phyloP scores from a whole-genome alignment of 2,113 vertebrate species.

The Stegastes partitus region DNA sequence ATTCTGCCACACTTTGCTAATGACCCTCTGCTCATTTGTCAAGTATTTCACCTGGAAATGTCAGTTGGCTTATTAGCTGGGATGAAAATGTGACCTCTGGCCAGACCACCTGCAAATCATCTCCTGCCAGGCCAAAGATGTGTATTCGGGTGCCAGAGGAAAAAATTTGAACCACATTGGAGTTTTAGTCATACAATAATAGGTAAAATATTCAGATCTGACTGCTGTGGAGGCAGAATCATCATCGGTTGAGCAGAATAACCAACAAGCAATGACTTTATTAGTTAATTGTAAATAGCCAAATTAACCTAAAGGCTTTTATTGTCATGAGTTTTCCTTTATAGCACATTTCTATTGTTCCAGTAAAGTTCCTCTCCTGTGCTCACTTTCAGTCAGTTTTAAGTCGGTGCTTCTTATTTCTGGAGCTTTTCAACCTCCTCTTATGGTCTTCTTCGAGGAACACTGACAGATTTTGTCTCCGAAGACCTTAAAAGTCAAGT shows the following conservation, averaged over 20 bases:
- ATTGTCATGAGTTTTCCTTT: neutral
- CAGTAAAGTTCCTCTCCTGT: no score
- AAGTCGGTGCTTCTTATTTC: no score
- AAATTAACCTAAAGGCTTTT: neutral
- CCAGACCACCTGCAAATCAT: constrained; percentile 9
- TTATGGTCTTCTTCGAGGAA: no score
- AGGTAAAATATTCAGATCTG: neutral
- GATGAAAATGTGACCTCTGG: constrained; percentile 21
- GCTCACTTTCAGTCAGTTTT: no score
- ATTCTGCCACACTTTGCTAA: neutral
- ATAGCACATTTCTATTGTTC: neutral
- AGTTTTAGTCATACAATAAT: neutral
- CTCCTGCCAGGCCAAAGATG: neutral
- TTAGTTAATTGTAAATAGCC: neutral
- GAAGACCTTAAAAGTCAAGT: neutral
- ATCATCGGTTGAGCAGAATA: no score
- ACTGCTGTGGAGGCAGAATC: neutral
- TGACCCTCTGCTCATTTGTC: neutral
- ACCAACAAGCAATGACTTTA: neutral
- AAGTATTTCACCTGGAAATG: constrained; percentile 41
- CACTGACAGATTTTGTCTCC: no score
- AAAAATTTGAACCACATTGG: neutral
- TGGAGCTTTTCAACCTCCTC: no score
- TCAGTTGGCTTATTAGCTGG: constrained; percentile 22
- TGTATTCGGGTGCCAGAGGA: neutral